Conservation (phyloP, 2,113 vertebrate genomes). For the Fregetta grallaria region DNA sequence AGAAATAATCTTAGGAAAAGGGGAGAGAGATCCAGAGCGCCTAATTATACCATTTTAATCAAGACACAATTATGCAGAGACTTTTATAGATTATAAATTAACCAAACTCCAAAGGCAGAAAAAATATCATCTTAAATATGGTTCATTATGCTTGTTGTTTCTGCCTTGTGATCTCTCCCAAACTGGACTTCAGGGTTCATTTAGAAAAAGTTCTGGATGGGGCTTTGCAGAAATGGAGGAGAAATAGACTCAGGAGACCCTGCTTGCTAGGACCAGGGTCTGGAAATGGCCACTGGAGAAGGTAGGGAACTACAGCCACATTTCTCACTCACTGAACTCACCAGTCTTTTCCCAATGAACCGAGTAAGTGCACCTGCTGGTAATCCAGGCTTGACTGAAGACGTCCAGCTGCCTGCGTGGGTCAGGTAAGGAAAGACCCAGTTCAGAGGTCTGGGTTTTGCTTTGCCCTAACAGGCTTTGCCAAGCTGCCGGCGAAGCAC, state of each 20-base stretch:
- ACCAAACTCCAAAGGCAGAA: constrained; percentile 49
- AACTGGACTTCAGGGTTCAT: constrained; percentile 31
- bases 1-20: constrained; percentile 70
- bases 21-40: constrained; percentile 62
- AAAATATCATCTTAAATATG: constrained; percentile 35
- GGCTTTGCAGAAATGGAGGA: not conserved
- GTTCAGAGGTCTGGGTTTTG: not conserved
- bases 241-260: not conserved
- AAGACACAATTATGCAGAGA: constrained; percentile 58
- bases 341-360: not conserved
- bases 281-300: not conserved
- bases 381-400: not conserved
- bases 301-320: not conserved
- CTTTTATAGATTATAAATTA: constrained; percentile 61
- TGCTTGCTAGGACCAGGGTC: not conserved
- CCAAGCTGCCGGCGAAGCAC: not conserved
- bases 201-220: not conserved
- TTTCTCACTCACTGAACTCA: not conserved
- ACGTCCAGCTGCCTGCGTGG: not conserved
- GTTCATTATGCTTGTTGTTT: constrained; percentile 59
- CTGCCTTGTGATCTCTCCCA: constrained; percentile 39
- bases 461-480: not conserved
- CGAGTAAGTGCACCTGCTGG: not conserved
- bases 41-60: constrained; percentile 69
- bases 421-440: not conserved